phyloP scores from a whole-genome alignment of 2,888 invertebrate genomes.

The Neoascia interrupta region DNA sequence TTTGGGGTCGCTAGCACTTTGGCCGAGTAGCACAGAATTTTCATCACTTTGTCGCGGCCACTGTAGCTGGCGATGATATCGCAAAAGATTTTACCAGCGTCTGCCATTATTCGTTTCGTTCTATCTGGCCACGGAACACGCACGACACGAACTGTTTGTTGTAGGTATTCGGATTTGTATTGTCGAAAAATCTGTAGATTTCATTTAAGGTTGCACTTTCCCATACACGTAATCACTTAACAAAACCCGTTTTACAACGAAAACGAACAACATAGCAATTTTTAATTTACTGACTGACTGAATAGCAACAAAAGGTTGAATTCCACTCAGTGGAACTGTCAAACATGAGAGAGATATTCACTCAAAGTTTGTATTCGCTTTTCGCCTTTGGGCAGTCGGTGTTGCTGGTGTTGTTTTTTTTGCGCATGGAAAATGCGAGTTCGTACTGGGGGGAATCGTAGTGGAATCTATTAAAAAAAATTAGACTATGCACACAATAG shows the following conservation, averaged over 20 bases:
- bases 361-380: slow-evolving; percentile 34
- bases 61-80: slow-evolving; percentile 88
- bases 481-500: too few relatives aligned
- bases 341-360: slow-evolving; percentile 45
- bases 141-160: slow-evolving; percentile 41
- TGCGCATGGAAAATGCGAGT: background rate
- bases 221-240: slow-evolving; percentile 56
- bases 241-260: slow-evolving; percentile 44
- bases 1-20: slow-evolving; percentile 86
- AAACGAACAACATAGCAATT: slow-evolving; percentile 32
- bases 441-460: too few relatives aligned
- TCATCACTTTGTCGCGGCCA: slow-evolving; percentile 92
- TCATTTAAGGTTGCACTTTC: slow-evolving; percentile 52
- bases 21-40: slow-evolving; percentile 88
- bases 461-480: too few relatives aligned
- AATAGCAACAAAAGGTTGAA: slow-evolving; percentile 54
- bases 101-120: slow-evolving; percentile 71
- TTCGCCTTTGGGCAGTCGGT: too few relatives aligned
- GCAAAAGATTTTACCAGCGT: slow-evolving; percentile 82
- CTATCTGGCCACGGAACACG: slow-evolving; percentile 35
- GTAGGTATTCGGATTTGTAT: too few relatives aligned
- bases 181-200: slow-evolving; percentile 41
- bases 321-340: slow-evolving; percentile 50
- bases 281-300: slow-evolving; percentile 41
- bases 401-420: background rate